Evolutionary conservation across 2,797 vertebrate species (phyloP), one percentile per base, ranked within the genome.

Genomic region (Otus scops): DNA sequence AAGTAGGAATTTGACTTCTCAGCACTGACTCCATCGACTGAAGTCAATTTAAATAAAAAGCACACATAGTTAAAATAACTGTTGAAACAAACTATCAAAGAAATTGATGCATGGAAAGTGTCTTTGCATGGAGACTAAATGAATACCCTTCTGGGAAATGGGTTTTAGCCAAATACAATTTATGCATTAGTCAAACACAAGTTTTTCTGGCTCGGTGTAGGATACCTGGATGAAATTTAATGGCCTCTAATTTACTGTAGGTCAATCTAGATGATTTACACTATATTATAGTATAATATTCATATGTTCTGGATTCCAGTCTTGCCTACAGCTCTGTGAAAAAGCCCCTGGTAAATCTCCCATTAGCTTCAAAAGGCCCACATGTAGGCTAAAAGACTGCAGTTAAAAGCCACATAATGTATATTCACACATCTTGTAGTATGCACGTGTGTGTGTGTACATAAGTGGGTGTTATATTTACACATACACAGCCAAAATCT

Each of bases 271-370:
- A 81, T 90, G 34, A 88, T 93, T 94, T 95, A 89, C 48, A 75
- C 81, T 87, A 0, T 90, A 41, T 92, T 95, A 90, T 7, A 73
- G 89, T 53, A 38, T 88, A 95, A 96, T 95, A 95, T 93, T 92
- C 91, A 77, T 89, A 80, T 60, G 56, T 76, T 82, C 81, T 94
- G 89, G 69, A 89, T 96, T 93, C 89, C 76, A 86, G 50, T 94
- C 95, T 97, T 96, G 95, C 96, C 96, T 97, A 93, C 91, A 96
- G 94, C 85, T 96, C 87, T 96, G 95, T 97, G 96, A 96, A 96
- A 96, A 97, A 97, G 91, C 95, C 96, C 91, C 95, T 97, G 95
- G 92, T 97, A 94, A 96, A 95, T 93, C 95, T 96, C 96, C 96
- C 96, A 96, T 97, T 97, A 96, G 87, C 91, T 96, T 96, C 96